Base-by-base conservation (phyloP, 2,113 vertebrate genomes). In the Sakesphorus luctuosus region DNA sequence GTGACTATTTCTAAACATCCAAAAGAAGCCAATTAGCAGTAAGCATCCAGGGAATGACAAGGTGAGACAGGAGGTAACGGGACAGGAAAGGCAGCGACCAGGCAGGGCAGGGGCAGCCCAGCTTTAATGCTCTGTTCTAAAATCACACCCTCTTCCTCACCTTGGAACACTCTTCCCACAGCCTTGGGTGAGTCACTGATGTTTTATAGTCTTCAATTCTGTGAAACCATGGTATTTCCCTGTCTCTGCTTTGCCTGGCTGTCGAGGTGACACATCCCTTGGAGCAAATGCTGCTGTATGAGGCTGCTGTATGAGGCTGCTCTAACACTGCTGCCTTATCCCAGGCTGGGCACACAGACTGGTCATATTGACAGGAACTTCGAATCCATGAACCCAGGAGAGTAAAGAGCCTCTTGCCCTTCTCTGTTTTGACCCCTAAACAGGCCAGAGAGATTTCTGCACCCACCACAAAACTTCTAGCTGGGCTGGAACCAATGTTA, bases 141-240 rank as follows among this genome's bases (percentile, higher is more conserved):
- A 77, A 78, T 44, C 87, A 92, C 78, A 86, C 56, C 44, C 76
- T 87, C 66, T 88, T 92, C 79, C 75, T 91, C 35, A 75, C 68
- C 90, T 83, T 86, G 92, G 85, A 40, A 94, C 88, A 93, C 83
- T 91, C 87, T 91, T 96, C 93, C 89, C 82, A 90, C 56, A 44
- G 83, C 79, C 44, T 55, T 68, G 86, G 61, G 65, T 53, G 61
- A 90, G 56, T 87, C 93, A 88, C 86, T 59, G 68, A 52, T 80
- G 59, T 71, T 95, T 87, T 86, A 79, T 3, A 75, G 77, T 62
- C 84, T 81, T 46, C 77, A 61, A 9, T 66, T 91, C 66, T 85
- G 72, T 58, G 77, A 91, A 66, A 24, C 44, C 56, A 43, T 3
- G 56, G 71, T 52, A 76, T 90, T 94, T 77, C 77, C 77, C 62